phyloP scores from a whole-genome alignment of 1,140 invertebrate genomes.

The Pseudomyrmex concolor region DNA sequence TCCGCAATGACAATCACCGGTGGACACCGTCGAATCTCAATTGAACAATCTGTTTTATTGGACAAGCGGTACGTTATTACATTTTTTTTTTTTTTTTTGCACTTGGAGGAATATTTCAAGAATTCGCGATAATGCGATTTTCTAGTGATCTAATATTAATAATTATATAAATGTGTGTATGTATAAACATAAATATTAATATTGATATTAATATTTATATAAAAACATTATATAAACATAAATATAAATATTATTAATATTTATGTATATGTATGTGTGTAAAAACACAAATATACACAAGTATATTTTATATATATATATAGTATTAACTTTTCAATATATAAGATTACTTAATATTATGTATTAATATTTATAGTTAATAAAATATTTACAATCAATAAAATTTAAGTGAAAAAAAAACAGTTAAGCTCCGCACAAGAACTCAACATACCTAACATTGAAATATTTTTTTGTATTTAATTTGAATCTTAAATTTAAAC shows the following conservation, averaged over 20 bases:
- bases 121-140: conserved; percentile 46
- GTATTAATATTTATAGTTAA: no score
- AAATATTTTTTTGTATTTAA: no score
- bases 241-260: no score
- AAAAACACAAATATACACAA: not conserved
- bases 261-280: no score
- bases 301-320: not conserved
- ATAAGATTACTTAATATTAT: not conserved
- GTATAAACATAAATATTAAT: no score
- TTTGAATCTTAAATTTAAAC: no score
- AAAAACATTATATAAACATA: no score
- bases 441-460: no score
- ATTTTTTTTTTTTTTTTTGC: not conserved
- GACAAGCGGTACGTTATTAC: not conserved
- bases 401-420: not conserved
- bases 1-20: not conserved
- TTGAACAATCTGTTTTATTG: conserved; percentile 12
- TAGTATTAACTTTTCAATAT: not conserved
- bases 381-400: no score
- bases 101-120: not conserved
- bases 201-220: no score
- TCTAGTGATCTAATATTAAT: no score
- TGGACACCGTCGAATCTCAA: not conserved
- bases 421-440: not conserved
- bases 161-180: not conserved